These are phyloP conservation scores for Neolamprologus ventralis DNA, from an alignment of 2,113 vertebrate species.

Conservation along the genomic window DNA sequence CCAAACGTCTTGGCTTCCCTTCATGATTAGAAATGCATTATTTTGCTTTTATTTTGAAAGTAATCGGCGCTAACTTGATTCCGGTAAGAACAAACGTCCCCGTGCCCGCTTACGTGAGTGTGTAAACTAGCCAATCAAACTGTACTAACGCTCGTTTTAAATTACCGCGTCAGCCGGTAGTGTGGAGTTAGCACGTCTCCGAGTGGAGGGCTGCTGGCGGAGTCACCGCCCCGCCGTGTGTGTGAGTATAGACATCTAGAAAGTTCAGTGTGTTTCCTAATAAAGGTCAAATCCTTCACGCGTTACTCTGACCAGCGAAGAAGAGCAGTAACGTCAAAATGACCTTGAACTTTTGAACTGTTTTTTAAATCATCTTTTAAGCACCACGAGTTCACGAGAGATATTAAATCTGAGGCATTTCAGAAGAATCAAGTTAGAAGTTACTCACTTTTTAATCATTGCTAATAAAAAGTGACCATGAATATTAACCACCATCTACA, in stretches of 20 bases:
- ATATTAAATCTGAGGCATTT: background rate
- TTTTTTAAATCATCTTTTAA: background rate
- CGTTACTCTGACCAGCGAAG: background rate
- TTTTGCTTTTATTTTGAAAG: slow-evolving; percentile 18
- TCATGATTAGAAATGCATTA: background rate
- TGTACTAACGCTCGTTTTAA: background rate
- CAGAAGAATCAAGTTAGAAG: background rate
- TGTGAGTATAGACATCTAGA: background rate
- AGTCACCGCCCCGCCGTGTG: background rate
- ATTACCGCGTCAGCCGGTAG: background rate
- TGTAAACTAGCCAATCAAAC: background rate
- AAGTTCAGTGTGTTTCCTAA: background rate
- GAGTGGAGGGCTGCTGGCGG: background rate
- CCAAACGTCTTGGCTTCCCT: background rate
- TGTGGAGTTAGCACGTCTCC: background rate
- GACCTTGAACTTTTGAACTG: background rate
- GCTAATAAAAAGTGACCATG: background rate
- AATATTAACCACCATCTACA: background rate
- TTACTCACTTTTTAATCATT: background rate
- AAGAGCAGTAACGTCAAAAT: background rate
- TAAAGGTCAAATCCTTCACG: background rate
- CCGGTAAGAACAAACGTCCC: too few species aligned
- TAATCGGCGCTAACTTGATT: fast-evolving
- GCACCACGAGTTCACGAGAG: background rate
- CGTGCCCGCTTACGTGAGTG: background rate